These are phyloP conservation scores for Mesitornis unicolor DNA, from an alignment of 2,113 vertebrate genomes.

Conservation along the genomic window DNA sequence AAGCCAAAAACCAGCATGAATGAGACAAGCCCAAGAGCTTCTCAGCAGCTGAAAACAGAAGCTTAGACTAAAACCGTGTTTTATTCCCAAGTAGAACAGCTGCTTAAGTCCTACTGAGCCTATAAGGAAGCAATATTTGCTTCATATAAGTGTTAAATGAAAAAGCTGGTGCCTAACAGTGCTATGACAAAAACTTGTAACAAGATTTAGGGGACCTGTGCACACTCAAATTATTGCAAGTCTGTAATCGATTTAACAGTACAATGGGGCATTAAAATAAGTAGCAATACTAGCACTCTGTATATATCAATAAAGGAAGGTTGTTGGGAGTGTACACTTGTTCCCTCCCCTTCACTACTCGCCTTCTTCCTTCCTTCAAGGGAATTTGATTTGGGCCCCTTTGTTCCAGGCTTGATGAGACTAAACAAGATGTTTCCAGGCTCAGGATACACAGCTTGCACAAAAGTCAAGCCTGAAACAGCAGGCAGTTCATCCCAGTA, in stretches of 20 bases:
- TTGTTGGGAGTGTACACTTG: background rate
- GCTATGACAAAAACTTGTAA: background rate
- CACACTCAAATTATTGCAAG: background rate
- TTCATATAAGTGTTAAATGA: background rate
- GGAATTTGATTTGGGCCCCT: no score
- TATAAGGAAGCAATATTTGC: background rate
- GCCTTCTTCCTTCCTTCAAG: background rate
- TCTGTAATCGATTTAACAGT: fast-evolving
- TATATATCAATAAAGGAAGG: background rate
- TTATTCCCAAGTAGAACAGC: background rate
- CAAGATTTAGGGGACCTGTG: no score
- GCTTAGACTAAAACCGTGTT: background rate
- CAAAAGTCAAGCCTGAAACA: background rate
- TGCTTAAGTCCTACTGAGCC: background rate
- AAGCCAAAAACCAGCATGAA: constrained; percentile 3
- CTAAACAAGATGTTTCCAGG: background rate
- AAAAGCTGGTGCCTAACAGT: background rate
- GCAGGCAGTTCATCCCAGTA: background rate
- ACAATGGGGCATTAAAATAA: background rate
- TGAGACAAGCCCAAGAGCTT: background rate
- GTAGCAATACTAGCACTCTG: background rate
- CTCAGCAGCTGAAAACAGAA: background rate
- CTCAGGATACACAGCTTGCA: background rate
- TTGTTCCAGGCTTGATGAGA: background rate
- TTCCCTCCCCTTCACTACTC: background rate